Evolutionary conservation across 2,888 invertebrate genomes (phyloP), one percentile per base, ranked within the genome.

Genomic region (Pantelozetes paolii): DNA sequence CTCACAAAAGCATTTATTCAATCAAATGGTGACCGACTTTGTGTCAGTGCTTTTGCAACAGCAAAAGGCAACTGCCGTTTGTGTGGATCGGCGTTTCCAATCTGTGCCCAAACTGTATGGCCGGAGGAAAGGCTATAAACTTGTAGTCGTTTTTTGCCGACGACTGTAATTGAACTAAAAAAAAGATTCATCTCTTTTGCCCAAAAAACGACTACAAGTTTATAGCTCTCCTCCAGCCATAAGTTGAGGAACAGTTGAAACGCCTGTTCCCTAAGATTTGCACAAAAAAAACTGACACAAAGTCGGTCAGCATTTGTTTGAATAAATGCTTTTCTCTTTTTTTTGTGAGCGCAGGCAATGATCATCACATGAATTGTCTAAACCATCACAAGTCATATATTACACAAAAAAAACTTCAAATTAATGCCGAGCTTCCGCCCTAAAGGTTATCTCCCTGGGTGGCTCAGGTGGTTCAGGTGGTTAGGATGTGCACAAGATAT

Each of bases 191-290:
- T 54, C 54, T 54, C 36, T 36, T 36, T 36, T 8, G 9, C 36
- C 6, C 8, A 6, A 13, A 40, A 42, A 67, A 67, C 67, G 30
- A 67, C 67, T 40, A 67, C 67, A 36, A n/a, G 67, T 67, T 67
- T 67, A 67, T 67, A 18, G 67, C 23, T 40, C 26, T 36, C 67
- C 67, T 40, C 67, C 15, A 54, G 54, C 54, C 9, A 54, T 54
- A 45, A 13, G 18, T 18, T 36, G 36, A 9, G 45, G 11, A 9
- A 45, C 45, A 6, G 45, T 45, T 45, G 11, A 15, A 45, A 45
- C 1, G 15, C 28, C 15, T 28, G 15, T 59, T 23, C n/a, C 9
- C 40, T 36, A 2, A 32, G 13, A 13, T 23, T 67, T 5, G 23
- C n/a, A 67, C n/a, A 67, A 67, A 45, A 6, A 45, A 45, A 36